Evolutionary conservation across 2,113 vertebrate genomes (phyloP), one percentile per base, ranked within the genome.

Genomic region (Corynorhinus townsendii): DNA sequence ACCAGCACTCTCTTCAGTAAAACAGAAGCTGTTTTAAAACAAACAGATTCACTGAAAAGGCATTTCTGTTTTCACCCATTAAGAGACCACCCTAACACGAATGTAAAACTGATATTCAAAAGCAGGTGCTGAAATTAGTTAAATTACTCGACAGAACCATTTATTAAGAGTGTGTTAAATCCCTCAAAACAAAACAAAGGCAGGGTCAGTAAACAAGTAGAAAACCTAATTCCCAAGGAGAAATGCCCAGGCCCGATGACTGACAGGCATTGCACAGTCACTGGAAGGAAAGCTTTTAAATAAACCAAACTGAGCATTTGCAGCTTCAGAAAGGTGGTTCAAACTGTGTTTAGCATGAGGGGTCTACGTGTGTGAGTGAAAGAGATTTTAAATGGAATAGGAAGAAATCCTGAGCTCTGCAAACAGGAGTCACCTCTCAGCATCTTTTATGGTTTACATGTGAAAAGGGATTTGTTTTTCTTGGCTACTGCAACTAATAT

Each of bases 381-480:
- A 97, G 38, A 45, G 90, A 93, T 56, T 85, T 75, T 52, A 68
- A 90, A 52, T 45, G 90, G 56, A n/a, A 89, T 0, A 59, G 45
- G 72, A 73, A n/a, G 97, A 95, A 68, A 85, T 14, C 20, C 92
- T 43, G 82, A 95, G 92, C 93, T 95, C 14, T 77, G 45, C 71
- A 86, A 97, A 96, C 33, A 90, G 90, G 98, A 4, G 68, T 91
- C 95, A 96, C 84, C 93, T 97, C 90, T 90, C 92, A 94, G 94
- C 54, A 96, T 95, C 96, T 94, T 38, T 96, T 52, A 73, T 83
- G 85, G 96, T 97, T 98, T 96, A 96, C 93, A 88, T 95, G 96
- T 96, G 94, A 97, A 98, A 92, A 97, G 91, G 95, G 97, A 97
- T 96, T 93, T 95, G 64, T 92, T 98, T 97, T 97, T 96, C 97